Evolutionary conservation across 2,113 vertebrate species (phyloP).

Genomic region (Tenebrosternarchus preto): DNA sequence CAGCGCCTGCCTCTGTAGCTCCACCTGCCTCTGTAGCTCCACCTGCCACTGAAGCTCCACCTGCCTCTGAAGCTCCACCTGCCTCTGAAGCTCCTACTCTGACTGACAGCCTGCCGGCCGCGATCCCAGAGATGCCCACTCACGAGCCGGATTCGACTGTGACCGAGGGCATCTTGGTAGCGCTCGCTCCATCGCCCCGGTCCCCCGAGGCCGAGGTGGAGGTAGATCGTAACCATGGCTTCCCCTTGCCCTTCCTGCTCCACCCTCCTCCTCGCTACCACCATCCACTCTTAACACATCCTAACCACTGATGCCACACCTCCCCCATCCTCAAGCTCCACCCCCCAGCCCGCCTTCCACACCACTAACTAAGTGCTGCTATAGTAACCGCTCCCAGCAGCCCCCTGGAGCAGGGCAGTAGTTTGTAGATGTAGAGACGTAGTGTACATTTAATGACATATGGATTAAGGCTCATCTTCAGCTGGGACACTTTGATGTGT

Average conservation of each 20-base stretch:
- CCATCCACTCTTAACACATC: slow-evolving; percentile 55
- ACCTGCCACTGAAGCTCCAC: slow-evolving; percentile 33
- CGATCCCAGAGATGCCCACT: slow-evolving; percentile 59
- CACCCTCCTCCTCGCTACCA: slow-evolving; percentile 52
- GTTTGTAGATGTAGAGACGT: neutral
- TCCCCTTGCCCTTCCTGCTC: slow-evolving; percentile 40
- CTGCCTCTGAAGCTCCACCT: slow-evolving; percentile 42
- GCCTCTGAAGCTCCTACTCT: too few relatives aligned
- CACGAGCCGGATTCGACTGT: slow-evolving; percentile 45
- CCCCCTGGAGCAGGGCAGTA: neutral
- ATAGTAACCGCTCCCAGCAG: slow-evolving; percentile 26
- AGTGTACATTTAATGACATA: neutral
- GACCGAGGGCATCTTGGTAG: neutral
- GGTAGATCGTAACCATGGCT: slow-evolving; percentile 66
- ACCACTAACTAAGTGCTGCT: slow-evolving; percentile 60
- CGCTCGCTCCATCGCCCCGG: slow-evolving; percentile 56
- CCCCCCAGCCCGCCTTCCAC: slow-evolving; percentile 14
- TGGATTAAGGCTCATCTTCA: slow-evolving; percentile 20
- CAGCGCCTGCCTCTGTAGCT: slow-evolving; percentile 35
- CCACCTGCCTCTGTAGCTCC: slow-evolving; percentile 41
- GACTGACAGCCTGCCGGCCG: slow-evolving; percentile 40
- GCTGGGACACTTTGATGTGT: neutral
- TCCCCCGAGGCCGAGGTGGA: slow-evolving; percentile 59
- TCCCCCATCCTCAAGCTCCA: slow-evolving; percentile 1
- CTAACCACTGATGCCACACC: slow-evolving; percentile 55